Percentiles rank a stretch among this genome's conserved stretches.
Evolutionary conservation across 2,888 invertebrate species (phyloP).

Genomic region (Camptogramma bilineatum): DNA sequence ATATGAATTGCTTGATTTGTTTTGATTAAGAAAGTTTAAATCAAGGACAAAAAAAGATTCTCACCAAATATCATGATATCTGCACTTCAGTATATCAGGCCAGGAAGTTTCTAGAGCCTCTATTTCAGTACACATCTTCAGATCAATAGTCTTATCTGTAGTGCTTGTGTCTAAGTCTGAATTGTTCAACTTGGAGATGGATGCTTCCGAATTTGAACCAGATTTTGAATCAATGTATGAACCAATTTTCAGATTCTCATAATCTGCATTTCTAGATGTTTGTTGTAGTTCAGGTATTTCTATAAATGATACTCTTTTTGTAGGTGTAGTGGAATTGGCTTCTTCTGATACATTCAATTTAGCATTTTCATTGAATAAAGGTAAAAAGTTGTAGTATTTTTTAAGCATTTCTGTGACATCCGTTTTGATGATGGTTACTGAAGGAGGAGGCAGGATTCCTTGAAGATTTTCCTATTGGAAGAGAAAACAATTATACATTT

Average conservation of each 20-base stretch:
- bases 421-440: constrained; percentile 88
- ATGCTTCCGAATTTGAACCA: constrained; percentile 8
- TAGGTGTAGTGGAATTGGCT: constrained; percentile 68
- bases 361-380: constrained; percentile 75
- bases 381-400: constrained; percentile 82
- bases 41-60: too few species aligned
- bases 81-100: constrained; percentile 87
- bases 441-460: constrained; percentile 91
- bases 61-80: constrained; percentile 90
- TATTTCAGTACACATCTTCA: constrained; percentile 65
- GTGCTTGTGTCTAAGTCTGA: constrained; percentile 63
- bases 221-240: constrained; percentile 33
- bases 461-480: constrained; percentile 83
- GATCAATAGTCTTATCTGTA: constrained; percentile 64
- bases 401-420: constrained; percentile 88
- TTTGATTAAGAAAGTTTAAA: too few species aligned
- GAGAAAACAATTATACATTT: constrained; percentile 9
- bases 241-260: constrained; percentile 32
- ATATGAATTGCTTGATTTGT: too few species aligned
- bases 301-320: constrained; percentile 73
- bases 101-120: constrained; percentile 79
- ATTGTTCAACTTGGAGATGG: constrained; percentile 36
- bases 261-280: constrained; percentile 31
- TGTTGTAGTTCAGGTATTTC: constrained; percentile 62
- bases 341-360: constrained; percentile 62